phyloP scores from a whole-genome alignment of 2,888 invertebrate genomes.

The Pinctada fucata region DNA sequence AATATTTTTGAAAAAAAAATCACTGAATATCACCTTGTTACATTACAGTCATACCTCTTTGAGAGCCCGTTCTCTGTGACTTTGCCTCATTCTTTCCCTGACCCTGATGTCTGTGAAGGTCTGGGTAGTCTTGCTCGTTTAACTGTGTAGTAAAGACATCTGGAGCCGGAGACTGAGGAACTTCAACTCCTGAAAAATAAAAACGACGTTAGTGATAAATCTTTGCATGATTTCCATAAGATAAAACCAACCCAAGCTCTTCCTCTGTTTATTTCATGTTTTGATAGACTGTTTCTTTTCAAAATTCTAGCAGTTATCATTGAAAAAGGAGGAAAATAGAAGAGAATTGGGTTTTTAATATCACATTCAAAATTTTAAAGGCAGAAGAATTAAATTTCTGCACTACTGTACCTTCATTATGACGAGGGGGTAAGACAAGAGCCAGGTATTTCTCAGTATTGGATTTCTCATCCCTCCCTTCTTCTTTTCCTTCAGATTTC shows the following conservation, averaged over 20 bases:
- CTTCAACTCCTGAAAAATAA: slow-evolving; percentile 54
- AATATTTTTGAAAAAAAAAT: too few species aligned
- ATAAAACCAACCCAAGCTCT: too few species aligned
- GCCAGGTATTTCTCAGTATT: slow-evolving; percentile 74
- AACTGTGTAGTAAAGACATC: slow-evolving; percentile 72
- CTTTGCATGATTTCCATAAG: too few species aligned
- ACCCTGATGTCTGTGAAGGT: slow-evolving; percentile 26
- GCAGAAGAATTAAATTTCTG: neutral
- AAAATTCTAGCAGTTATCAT: too few species aligned
- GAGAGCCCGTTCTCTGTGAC: neutral
- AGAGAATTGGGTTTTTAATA: neutral
- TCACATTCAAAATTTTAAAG: neutral
- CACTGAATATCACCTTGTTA: too few species aligned
- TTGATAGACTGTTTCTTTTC: too few species aligned
- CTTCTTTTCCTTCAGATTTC: slow-evolving; percentile 53
- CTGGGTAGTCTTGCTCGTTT: slow-evolving; percentile 61
- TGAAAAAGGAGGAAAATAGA: too few species aligned
- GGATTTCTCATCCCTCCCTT: slow-evolving; percentile 63
- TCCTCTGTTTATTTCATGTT: too few species aligned
- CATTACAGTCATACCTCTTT: too few species aligned
- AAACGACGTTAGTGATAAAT: too few species aligned
- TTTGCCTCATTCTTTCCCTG: neutral
- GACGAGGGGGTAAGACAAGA: slow-evolving; percentile 69
- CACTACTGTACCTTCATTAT: slow-evolving; percentile 68
- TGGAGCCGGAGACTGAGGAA: slow-evolving; percentile 61